These are phyloP conservation scores for Aplysina aerophoba DNA, from an alignment of 37 sponge, comb jelly and placozoan genomes.

Conservation along the genomic window DNA sequence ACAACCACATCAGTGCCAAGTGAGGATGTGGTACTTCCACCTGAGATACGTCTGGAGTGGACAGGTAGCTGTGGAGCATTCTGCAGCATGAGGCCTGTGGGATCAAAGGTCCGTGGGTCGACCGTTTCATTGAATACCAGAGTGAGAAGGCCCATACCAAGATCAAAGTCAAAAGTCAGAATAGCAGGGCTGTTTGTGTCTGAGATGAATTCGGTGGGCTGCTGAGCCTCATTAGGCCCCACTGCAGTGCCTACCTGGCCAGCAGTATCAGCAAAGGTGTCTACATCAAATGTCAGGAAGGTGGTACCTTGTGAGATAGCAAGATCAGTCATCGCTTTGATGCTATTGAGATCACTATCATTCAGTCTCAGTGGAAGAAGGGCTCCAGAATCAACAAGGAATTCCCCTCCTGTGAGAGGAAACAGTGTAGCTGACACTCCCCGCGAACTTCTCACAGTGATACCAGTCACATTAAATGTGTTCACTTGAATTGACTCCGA, in stretches of 20 bases:
- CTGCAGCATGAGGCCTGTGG: constrained; percentile 68
- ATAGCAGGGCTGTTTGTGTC: constrained; percentile 73
- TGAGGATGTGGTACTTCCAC: constrained; percentile 36
- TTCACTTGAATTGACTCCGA: constrained; percentile 76
- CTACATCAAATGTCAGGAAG: constrained; percentile 44
- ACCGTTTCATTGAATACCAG: constrained; percentile 82
- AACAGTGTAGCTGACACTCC: not conserved
- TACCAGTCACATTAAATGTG: constrained; percentile 50
- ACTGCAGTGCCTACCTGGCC: constrained; percentile 44
- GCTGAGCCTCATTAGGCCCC: constrained; percentile 5
- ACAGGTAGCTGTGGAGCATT: constrained; percentile 69
- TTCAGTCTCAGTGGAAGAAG: constrained; percentile 47
- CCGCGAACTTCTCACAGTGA: constrained; percentile 38
- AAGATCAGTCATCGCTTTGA: constrained; percentile 67
- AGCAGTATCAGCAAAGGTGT: constrained; percentile 69
- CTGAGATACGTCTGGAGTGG: constrained; percentile 25
- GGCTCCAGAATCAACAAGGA: constrained; percentile 51
- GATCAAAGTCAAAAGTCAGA: constrained; percentile 67
- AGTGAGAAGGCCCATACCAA: constrained; percentile 53
- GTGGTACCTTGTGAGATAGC: constrained; percentile 59
- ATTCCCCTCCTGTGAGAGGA: constrained; percentile 61
- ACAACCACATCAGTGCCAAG: constrained; percentile 39
- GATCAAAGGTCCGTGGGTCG: constrained; percentile 59
- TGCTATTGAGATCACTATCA: constrained; percentile 64
- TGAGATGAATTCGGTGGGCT: constrained; percentile 34